phyloP scores from a whole-genome alignment of 2,113 vertebrate species.

The Indicator indicator region DNA sequence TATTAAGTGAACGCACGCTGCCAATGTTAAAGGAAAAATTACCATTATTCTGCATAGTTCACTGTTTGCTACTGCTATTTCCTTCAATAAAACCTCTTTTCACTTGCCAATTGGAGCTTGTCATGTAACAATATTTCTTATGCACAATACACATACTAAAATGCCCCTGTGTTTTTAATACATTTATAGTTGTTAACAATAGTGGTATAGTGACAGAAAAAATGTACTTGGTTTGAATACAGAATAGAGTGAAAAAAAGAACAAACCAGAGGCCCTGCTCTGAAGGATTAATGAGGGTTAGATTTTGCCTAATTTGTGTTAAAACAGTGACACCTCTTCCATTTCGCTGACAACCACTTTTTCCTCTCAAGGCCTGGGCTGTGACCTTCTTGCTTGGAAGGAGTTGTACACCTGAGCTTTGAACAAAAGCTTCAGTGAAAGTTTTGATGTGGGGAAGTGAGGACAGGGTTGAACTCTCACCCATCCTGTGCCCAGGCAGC shows the following conservation, averaged over 20 bases:
- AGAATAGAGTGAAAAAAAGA: conserved; percentile 17
- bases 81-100: conserved; percentile 76
- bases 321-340: not conserved
- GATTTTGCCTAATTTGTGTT: conserved; percentile 21
- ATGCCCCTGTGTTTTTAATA: conserved; percentile 76
- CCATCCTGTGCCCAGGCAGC: rapidly evolving
- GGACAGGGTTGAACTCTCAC: not conserved
- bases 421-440: not conserved
- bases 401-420: not conserved
- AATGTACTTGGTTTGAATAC: conserved; percentile 60
- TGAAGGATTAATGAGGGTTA: not conserved
- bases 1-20: conserved; percentile 62
- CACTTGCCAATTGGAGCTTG: conserved; percentile 75
- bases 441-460: not conserved
- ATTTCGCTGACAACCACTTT: not conserved
- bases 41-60: conserved; percentile 71
- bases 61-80: conserved; percentile 73
- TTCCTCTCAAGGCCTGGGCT: not conserved
- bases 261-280: not conserved
- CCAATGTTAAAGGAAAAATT: conserved; percentile 76
- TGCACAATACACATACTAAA: conserved; percentile 73
- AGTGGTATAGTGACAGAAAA: conserved; percentile 62
- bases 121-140: conserved; percentile 77
- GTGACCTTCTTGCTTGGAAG: not conserved
- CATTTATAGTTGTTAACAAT: conserved; percentile 75